Evolutionary conservation across 2,113 vertebrate genomes (phyloP).

Genomic region (Nyctibius bracteatus): DNA sequence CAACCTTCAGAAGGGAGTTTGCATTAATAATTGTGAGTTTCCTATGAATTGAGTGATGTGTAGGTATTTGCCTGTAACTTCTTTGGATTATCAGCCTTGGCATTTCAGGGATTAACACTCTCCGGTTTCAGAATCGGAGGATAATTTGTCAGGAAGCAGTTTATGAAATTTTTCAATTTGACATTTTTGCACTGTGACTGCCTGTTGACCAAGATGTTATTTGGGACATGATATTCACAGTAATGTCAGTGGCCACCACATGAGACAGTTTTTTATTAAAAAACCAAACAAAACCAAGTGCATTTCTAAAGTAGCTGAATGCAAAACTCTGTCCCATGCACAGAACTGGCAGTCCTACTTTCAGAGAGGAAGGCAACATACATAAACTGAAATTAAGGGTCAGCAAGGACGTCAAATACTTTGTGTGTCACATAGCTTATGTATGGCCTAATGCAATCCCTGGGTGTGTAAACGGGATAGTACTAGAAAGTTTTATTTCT

Average conservation of each 20-base stretch:
- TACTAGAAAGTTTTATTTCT: not conserved
- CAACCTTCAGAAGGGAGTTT: not conserved
- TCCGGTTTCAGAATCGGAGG: not conserved
- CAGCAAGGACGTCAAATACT: rapidly evolving
- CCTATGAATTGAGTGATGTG: not conserved
- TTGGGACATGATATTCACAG: not conserved
- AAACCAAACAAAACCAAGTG: not conserved
- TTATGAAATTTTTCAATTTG: not conserved
- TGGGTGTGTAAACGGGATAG: not conserved
- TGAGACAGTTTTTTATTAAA: not conserved
- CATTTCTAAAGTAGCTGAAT: not conserved
- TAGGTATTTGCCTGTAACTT: not conserved
- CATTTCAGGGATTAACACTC: not conserved
- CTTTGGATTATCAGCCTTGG: not conserved
- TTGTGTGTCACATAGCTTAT: not conserved
- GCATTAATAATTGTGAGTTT: not conserved
- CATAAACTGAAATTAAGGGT: not conserved
- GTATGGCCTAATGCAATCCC: not conserved
- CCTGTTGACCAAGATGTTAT: not conserved
- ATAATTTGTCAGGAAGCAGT: not conserved
- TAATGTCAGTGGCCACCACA: not conserved
- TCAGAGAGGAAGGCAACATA: not conserved
- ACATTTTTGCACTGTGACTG: not conserved
- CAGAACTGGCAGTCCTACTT: not conserved
- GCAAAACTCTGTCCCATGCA: not conserved